Evolutionary conservation across 2,113 vertebrate species (phyloP).

Genomic region (Burhinus bistriatus): DNA sequence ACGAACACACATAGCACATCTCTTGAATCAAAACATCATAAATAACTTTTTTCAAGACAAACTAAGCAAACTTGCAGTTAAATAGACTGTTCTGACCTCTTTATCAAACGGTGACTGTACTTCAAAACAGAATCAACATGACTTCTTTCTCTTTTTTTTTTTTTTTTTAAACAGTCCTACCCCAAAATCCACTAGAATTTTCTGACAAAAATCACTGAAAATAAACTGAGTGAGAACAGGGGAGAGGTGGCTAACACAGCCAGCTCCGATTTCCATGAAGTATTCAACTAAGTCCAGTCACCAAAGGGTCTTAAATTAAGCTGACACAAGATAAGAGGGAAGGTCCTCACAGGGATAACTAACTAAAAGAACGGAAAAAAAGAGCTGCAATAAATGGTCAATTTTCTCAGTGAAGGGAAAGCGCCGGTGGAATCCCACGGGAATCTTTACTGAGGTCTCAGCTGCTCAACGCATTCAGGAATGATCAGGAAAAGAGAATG

Average conservation of each 20-base stretch:
- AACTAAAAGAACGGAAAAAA: neutral
- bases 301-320: neutral
- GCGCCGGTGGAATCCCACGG: neutral
- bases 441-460: neutral
- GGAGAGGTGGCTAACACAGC: neutral
- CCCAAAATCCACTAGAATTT: neutral
- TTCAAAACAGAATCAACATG: neutral
- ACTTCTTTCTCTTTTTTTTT: neutral
- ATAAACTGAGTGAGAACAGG: neutral
- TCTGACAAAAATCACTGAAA: neutral
- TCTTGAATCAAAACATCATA: neutral
- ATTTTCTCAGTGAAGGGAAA: constrained; percentile 1
- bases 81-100: neutral
- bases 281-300: neutral
- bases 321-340: neutral
- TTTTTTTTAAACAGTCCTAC: neutral
- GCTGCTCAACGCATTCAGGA: neutral
- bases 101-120: neutral
- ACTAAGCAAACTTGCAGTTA: neutral
- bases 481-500: neutral
- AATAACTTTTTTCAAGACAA: neutral
- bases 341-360: neutral
- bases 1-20: neutral
- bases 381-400: neutral
- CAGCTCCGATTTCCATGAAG: neutral